Conservation (phyloP, 1,140 invertebrate genomes). For the Drosophila subpulchrella region DNA sequence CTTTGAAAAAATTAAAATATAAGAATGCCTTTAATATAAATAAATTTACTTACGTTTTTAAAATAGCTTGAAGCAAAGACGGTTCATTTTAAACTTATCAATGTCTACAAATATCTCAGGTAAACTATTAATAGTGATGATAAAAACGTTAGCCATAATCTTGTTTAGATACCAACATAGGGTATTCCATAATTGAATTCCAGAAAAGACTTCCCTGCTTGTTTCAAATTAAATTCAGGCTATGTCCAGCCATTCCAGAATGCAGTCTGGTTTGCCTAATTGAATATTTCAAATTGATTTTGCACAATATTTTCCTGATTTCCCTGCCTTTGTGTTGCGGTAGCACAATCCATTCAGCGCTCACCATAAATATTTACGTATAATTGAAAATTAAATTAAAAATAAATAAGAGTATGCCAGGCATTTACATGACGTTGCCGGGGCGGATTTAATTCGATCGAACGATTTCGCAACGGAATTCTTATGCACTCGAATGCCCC, state of each 20-base stretch:
- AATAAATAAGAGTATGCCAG: conserved; percentile 60
- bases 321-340: conserved; percentile 12
- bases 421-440: conserved; percentile 38
- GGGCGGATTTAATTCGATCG: conserved; percentile 36
- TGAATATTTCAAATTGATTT: conserved; percentile 50
- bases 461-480: conserved; percentile 29
- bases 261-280: conserved; percentile 27
- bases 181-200: neutral
- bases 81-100: too few relatives aligned
- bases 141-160: too few relatives aligned
- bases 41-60: too few relatives aligned
- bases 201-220: neutral
- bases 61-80: too few relatives aligned
- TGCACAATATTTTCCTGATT: conserved; percentile 7
- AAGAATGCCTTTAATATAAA: too few relatives aligned
- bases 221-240: conserved; percentile 26
- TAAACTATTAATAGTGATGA: too few relatives aligned
- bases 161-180: neutral
- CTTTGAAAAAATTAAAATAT: neutral
- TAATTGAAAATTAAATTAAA: conserved; percentile 71
- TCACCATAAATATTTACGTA: conserved; percentile 68
- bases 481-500: conserved; percentile 14
- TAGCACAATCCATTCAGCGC: conserved; percentile 14
- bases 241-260: conserved; percentile 3
- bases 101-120: neutral